These are phyloP conservation scores for Hydrophis major DNA, from an alignment of 2,797 vertebrate species.

Conservation along the genomic window DNA sequence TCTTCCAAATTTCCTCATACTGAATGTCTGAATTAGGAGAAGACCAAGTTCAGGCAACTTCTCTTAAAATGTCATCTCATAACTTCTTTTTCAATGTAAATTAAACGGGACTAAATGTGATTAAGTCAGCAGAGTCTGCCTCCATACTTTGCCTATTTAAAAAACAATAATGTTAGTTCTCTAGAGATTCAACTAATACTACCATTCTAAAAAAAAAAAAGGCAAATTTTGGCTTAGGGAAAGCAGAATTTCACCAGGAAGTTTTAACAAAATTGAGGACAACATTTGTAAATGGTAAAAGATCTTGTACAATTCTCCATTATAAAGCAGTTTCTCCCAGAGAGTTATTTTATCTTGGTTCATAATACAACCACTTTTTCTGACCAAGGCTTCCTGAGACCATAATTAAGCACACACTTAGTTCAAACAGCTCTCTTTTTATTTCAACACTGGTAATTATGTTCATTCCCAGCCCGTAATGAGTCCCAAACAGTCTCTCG, in stretches of 20 bases:
- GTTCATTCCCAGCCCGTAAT: no score
- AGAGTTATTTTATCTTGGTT: background rate
- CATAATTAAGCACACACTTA: no score
- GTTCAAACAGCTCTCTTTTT: no score
- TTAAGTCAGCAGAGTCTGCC: background rate
- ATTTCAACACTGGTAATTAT: no score
- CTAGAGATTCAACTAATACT: background rate
- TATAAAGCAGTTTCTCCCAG: background rate
- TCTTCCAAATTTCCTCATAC: background rate
- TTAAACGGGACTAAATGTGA: background rate
- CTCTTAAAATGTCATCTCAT: background rate
- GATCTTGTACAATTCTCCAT: background rate
- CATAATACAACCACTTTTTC: background rate
- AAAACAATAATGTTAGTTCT: background rate
- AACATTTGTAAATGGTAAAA: background rate
- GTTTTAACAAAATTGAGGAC: background rate
- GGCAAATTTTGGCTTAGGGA: accelerated
- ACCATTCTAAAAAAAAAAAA: background rate
- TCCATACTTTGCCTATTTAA: background rate
- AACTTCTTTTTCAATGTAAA: background rate
- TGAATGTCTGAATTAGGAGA: background rate
- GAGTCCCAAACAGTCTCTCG: no score
- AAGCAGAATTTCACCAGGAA: background rate
- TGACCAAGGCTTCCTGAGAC: no score
- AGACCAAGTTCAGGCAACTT: background rate